A percentile compares a stretch with the other conserved stretches of the same genome.
These are phyloP conservation scores for Psix sp. DNA, from an alignment of 1,140 invertebrate species.

Conservation along the genomic window DNA sequence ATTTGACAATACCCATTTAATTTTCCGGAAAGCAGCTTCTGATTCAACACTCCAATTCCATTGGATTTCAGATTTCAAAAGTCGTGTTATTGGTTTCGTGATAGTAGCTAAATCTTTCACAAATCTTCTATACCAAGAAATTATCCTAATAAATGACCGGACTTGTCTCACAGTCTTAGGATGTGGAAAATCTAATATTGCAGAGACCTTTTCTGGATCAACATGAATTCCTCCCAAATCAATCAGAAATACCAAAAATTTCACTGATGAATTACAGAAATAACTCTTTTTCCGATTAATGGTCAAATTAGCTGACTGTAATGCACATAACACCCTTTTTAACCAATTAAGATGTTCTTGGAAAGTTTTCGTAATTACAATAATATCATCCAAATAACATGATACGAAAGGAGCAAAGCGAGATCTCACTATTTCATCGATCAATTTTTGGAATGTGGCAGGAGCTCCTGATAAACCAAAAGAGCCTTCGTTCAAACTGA, in stretches of 20 bases:
- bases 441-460: conserved; percentile 62
- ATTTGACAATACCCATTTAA: background rate
- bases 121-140: conserved; percentile 68
- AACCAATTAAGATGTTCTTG: conserved; percentile 53
- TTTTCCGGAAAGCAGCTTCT: background rate
- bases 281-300: conserved; percentile 2
- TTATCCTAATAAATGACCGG: conserved; percentile 56
- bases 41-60: conserved; percentile 2
- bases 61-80: conserved; percentile 1
- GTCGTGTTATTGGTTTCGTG: background rate
- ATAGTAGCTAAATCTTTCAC: conserved; percentile 58
- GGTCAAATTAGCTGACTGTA: conserved; percentile 2
- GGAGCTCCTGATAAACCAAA: conserved; percentile 66
- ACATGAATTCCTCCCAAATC: conserved; percentile 7
- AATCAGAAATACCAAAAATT: conserved; percentile 1
- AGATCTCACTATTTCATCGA: conserved; percentile 31
- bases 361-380: conserved; percentile 46
- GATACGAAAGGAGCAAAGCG: conserved; percentile 16
- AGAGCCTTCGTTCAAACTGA: conserved; percentile 59
- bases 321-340: background rate
- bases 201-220: conserved; percentile 12
- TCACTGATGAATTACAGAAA: background rate
- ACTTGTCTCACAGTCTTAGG: conserved; percentile 39
- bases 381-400: conserved; percentile 59
- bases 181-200: conserved; percentile 21